Evolutionary conservation across 2,113 vertebrate species (phyloP).

Genomic region (Myotis brandtii): DNA sequence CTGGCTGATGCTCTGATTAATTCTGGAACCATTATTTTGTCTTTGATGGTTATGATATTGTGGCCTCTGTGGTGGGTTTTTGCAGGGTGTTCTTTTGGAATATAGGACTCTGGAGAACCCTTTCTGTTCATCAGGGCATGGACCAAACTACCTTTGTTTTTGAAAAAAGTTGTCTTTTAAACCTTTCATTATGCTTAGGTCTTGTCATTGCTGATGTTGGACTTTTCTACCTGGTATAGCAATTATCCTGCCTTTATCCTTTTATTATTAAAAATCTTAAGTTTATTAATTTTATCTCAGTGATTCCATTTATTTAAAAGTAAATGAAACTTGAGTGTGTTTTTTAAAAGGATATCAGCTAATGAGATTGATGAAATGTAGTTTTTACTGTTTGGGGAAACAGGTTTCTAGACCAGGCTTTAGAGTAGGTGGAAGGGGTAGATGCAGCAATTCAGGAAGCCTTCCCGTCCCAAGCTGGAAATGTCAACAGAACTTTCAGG

Average conservation of each 20-base stretch:
- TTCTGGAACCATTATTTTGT: neutral
- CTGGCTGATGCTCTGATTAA: neutral
- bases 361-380: neutral
- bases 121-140: neutral
- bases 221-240: neutral
- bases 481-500: constrained; percentile 3
- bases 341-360: constrained; percentile 20
- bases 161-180: neutral
- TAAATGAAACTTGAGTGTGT: neutral
- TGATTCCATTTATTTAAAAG: neutral
- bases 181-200: neutral
- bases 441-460: constrained; percentile 26
- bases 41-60: constrained; percentile 4
- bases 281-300: neutral
- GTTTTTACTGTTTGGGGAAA: constrained; percentile 34
- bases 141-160: neutral
- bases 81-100: neutral
- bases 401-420: constrained; percentile 26
- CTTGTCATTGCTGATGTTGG: neutral
- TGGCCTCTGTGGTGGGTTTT: neutral
- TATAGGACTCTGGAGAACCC: neutral
- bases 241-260: neutral
- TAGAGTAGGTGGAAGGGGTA: neutral
- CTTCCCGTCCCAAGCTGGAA: constrained; percentile 32
- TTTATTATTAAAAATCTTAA: neutral